Conservation (phyloP, 2,113 vertebrate genomes). For the Neomonachus schauinslandi region DNA sequence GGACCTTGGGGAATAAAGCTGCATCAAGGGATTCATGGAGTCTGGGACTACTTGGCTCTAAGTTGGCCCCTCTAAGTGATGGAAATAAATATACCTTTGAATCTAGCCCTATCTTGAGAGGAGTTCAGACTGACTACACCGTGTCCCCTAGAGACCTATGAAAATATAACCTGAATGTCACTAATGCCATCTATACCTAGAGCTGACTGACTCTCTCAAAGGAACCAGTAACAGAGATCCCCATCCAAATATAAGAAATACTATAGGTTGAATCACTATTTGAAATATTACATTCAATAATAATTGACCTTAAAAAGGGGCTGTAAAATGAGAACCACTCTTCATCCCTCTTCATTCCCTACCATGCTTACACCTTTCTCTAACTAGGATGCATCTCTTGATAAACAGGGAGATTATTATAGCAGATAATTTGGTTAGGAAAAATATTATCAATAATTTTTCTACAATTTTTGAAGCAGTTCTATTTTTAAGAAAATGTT, state of each 20-base stretch:
- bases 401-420: neutral
- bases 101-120: neutral
- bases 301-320: neutral
- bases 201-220: neutral
- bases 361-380: neutral
- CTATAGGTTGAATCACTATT: neutral
- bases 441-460: neutral
- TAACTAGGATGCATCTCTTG: neutral
- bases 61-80: neutral
- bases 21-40: neutral
- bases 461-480: neutral
- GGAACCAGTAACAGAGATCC: neutral
- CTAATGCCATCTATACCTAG: neutral
- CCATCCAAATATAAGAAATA: neutral
- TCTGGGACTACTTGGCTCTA: neutral
- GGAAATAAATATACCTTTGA: conserved; percentile 6
- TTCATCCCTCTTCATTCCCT: neutral
- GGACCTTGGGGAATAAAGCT: neutral
- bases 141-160: neutral
- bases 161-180: neutral
- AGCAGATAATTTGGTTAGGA: neutral
- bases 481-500: neutral
- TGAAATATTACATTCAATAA: neutral
- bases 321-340: neutral
- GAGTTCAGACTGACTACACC: neutral